Evolutionary conservation across 2,113 vertebrate genomes (phyloP).

Genomic region (Nannospalax galili): DNA sequence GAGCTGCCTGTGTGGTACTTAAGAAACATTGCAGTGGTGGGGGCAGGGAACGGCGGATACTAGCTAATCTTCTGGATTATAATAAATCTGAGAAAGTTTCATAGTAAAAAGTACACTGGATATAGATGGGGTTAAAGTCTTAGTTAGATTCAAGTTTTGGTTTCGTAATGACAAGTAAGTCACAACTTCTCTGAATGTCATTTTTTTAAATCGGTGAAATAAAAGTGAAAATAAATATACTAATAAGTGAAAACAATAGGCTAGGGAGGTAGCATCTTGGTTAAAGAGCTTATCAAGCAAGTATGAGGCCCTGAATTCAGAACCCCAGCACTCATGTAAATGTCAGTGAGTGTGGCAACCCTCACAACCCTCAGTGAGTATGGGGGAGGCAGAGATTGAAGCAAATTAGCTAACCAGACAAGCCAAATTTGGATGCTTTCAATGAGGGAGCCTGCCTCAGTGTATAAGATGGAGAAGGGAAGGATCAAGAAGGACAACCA

Average conservation of each 20-base stretch:
- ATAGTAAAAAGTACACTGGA: not conserved
- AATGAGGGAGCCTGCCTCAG: not conserved
- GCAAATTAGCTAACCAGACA: not conserved
- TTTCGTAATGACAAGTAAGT: not conserved
- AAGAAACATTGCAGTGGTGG: not conserved
- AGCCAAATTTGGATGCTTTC: not conserved
- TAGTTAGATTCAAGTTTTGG: not conserved
- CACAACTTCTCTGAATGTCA: not conserved
- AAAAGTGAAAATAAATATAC: not conserved
- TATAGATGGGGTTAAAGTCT: not conserved
- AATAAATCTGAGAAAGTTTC: not conserved
- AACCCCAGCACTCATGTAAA: not conserved
- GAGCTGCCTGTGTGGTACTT: not conserved
- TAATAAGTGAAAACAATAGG: not conserved
- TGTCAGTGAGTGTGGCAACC: not conserved
- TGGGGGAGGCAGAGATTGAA: no score
- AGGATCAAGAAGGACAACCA: not conserved
- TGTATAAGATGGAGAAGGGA: not conserved
- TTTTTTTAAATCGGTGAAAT: conserved; percentile 2
- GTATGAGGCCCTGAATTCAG: not conserved
- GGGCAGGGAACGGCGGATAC: not conserved
- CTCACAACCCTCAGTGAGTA: not conserved
- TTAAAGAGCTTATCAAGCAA: not conserved
- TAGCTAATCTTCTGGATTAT: not conserved
- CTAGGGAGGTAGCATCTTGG: not conserved